Base-by-base conservation (phyloP, 2,888 invertebrate species). In the Drosophila siamana region DNA sequence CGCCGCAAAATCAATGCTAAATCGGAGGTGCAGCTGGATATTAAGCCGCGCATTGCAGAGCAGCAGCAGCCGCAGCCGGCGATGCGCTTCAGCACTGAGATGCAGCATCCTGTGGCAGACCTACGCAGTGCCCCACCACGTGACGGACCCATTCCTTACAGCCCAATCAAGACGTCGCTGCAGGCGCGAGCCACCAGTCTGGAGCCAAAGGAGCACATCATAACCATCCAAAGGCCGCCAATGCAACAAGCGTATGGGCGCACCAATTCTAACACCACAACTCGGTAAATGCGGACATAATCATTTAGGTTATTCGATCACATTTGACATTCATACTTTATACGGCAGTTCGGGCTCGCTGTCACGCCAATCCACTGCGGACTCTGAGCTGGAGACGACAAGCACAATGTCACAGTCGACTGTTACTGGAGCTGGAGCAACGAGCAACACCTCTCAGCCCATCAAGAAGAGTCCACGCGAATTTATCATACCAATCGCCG, bases 401-500 rank as follows among this genome's bases (percentile, higher is more conserved):
- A 51, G 43, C 11, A 93, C 93, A 82, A 78, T 89, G 72, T 94
- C 91, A 89, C 95, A 95, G 86, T 95, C 95, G 8, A 95, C 95
- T 0, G 93, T 79, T 30, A 88, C 91, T 36, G 88, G 90, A 30
- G 76, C 67, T 15, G 66, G 8, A 41, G 66, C 36, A 5, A 38
- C 36, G 2, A 38, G 7, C 30, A 28, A 13, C 51, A 67, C 91
- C 46, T 92, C 92, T 15, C 95, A 96, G 91, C 96, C 97, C 5
- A 97, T 97, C 89, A 95, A 96, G 90, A 97, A 97, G 93, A 97
- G 97, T 11, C 97, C 97, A 13, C 94, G 97, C 43, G 97, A 98
- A 92, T 97, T 97, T 90, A 97, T 98, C 87, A 97, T 98, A 92
- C 97, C 97, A n/a, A 97, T 98, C 88, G 97, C 97, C 15, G 96